Evolutionary conservation across 1,140 invertebrate species (phyloP).

Genomic region (Mamestra configurata): DNA sequence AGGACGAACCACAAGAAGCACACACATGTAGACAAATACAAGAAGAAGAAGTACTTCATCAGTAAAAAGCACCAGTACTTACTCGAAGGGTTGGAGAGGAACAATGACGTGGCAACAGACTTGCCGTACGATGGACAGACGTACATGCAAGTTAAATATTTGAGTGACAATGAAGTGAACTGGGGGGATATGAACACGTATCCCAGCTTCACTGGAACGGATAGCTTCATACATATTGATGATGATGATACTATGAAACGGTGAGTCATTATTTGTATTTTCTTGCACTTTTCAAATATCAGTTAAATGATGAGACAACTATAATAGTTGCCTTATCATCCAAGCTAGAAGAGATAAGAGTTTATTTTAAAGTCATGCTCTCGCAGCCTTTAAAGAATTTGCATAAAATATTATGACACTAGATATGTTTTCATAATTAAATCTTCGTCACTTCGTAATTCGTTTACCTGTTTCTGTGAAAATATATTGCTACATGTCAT

Average conservation of each 20-base stretch:
- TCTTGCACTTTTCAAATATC: too few species aligned
- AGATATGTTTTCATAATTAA: too few species aligned
- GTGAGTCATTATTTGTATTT: conserved; percentile 55
- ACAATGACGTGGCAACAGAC: conserved; percentile 68
- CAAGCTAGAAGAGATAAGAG: too few species aligned
- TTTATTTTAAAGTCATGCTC: too few species aligned
- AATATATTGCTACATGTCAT: too few species aligned
- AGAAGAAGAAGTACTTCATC: conserved; percentile 72
- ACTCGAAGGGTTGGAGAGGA: conserved; percentile 56
- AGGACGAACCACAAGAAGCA: conserved; percentile 72
- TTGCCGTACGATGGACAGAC: conserved; percentile 76
- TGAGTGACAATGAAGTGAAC: conserved; percentile 75
- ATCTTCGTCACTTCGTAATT: too few species aligned
- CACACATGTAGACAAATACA: conserved; percentile 68
- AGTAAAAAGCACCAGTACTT: conserved; percentile 71
- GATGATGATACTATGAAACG: conserved; percentile 92
- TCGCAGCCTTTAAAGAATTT: too few species aligned
- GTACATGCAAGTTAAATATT: conserved; percentile 83
- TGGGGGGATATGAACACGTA: conserved; percentile 85
- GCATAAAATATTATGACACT: too few species aligned
- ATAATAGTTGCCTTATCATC: too few species aligned
- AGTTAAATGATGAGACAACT: too few species aligned
- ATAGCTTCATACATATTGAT: conserved; percentile 93
- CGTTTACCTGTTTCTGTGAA: too few species aligned
- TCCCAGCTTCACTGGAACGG: conserved; percentile 91